Evolutionary conservation across 2,113 vertebrate species (phyloP), one percentile per base, ranked within the genome.

Genomic region (Triplophysa rosa): DNA sequence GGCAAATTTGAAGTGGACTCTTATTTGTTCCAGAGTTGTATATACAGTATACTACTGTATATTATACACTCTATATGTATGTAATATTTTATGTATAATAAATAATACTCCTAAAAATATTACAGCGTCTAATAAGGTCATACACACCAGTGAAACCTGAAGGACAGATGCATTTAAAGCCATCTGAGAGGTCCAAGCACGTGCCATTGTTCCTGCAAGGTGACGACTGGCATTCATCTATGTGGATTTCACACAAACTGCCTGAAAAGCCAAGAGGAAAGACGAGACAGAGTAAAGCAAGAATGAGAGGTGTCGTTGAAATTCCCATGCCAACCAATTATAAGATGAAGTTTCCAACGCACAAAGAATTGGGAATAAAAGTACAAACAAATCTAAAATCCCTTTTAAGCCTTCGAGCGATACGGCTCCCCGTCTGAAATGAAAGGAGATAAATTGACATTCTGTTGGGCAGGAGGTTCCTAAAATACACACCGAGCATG

Each of bases 141-240:
- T 16, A 84, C 93, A 91, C 72, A 94, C 92, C 93, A 84, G 88
- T 90, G 79, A 95, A 95, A 11, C 93, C 93, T 16, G 83, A 45
- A 65, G 67, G 58, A 81, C 91, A 96, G 64, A 85, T 5, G 54
- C 91, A 95, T 84, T 87, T 70, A 23, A 91, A 95, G 71, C 90
- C 84, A 21, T 79, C 75, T 45, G 84, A 61, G n/a, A 93, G 83
- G 78, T 96, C 91, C 80, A 87, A 14, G 82, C 92, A 95, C 0
- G 87, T 91, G 66, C 88, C 89, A 13, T 89, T 91, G 84, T 93
- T 88, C 58, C 90, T 81, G 78, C 91, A 95, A 4, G 91, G 91
- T 23, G 87, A 93, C n/a, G 90, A 93, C 2, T 86, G 79, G 79
- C 92, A 94, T 82, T 94, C 92, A 49, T 95, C 90, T 81, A 90